Evolutionary conservation across 2,888 invertebrate genomes (phyloP), one percentile per base, ranked within the genome.

Genomic region (Ophioninae sp.): DNA sequence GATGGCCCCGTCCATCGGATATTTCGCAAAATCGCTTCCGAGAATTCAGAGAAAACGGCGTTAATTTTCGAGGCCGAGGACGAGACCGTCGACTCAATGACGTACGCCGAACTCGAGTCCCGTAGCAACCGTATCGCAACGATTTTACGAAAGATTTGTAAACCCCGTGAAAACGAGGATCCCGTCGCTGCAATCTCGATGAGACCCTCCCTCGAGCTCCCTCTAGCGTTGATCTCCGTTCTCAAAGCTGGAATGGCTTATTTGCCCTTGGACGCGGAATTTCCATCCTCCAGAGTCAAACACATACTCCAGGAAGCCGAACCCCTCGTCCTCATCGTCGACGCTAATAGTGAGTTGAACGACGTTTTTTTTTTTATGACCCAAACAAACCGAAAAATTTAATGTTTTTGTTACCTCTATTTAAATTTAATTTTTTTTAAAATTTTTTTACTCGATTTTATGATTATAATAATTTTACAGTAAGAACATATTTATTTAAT

Each of bases 201-300:
- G 95, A 95, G 95, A 85, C 97, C 97, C 0, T 95, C 96, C 2
- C 96, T 96, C 88, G 94, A 93, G 58, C 91, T 96, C 79, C 94
- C 97, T 9, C 93, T 95, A 44, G 93, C 95, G 0, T 93, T 98
- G 23, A 92, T 98, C 83, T 95, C 96, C 0, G 95, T 96, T 73
- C 95, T 97, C 95, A 97, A 97, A 93, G 94, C 96, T 0, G 97
- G 98, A 0, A 96, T 96, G 20, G 96, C 97, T 0, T 98, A 98
- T 93, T 93, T 98, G 75, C 98, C 98, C 0, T 94, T 98, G 88
- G 97, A 97, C 90, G 95, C 95, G 0, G 93, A 93, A 77, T 95
- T 95, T 88, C 97, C 98, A 0, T 94, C 94, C 39, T 94, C 95
- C 2, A 94, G 98, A 86, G 95, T 97, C 65, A 94, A 95, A 23